phyloP scores from a whole-genome alignment of 2,797 vertebrate genomes.

The Pantherophis vulpinus region DNA sequence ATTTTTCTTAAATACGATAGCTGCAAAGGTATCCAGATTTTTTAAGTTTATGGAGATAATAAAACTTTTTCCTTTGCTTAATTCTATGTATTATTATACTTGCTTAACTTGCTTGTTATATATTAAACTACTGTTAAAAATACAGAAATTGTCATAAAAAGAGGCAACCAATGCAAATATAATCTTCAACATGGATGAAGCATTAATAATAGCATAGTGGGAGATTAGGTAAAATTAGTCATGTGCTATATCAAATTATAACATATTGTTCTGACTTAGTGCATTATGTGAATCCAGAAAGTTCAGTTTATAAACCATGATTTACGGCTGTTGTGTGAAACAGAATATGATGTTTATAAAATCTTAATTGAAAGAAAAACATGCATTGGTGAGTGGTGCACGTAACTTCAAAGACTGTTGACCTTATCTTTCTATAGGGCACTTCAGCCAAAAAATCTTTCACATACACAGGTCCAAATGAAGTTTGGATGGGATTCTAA shows the following conservation, averaged over 20 bases:
- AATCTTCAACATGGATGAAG: neutral
- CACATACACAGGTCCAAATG: neutral
- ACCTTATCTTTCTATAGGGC: neutral
- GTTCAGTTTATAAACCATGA: neutral
- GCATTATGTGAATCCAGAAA: neutral
- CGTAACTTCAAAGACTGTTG: neutral
- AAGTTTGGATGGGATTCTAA: neutral
- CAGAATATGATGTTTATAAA: neutral
- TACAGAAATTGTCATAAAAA: neutral
- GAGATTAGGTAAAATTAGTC: neutral
- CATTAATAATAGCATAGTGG: neutral
- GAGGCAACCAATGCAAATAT: neutral
- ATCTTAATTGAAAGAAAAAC: neutral
- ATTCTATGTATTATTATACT: neutral
- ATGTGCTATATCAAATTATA: neutral
- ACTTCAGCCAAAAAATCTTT: neutral
- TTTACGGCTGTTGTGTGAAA: neutral
- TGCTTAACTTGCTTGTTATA: neutral
- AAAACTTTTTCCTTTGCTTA: neutral
- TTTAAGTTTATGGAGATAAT: neutral
- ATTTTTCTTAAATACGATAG: neutral
- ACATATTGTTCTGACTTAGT: neutral
- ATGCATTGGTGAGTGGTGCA: neutral
- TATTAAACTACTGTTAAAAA: neutral
- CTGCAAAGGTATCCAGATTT: neutral